phyloP scores from a whole-genome alignment of 2,888 invertebrate species.

The Stenodera caucasica region DNA sequence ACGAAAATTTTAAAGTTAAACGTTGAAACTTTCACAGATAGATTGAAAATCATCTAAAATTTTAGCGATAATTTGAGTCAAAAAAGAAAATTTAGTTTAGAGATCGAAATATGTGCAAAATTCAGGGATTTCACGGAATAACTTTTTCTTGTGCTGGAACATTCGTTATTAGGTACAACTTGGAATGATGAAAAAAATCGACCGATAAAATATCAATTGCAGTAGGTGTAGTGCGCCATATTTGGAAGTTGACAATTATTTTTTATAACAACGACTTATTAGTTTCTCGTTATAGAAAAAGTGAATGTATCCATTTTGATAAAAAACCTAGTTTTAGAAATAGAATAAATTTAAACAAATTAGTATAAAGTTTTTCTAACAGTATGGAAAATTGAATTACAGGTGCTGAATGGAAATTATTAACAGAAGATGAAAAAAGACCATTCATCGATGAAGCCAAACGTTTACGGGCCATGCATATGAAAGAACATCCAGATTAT shows the following conservation, averaged over 20 bases:
- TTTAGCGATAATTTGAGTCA: too few species aligned
- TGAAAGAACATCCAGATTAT: conserved; percentile 94
- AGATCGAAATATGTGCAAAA: too few species aligned
- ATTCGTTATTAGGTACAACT: too few species aligned
- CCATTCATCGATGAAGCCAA: conserved; percentile 99
- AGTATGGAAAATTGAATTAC: conserved; percentile 37
- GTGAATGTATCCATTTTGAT: not conserved
- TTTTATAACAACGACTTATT: not conserved
- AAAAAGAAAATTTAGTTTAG: too few species aligned
- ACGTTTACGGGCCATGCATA: conserved; percentile 88
- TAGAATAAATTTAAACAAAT: not conserved
- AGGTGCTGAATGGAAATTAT: conserved; percentile 95
- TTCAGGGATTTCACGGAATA: too few species aligned
- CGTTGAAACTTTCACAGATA: too few species aligned
- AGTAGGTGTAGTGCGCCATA: not conserved
- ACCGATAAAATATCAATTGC: too few species aligned
- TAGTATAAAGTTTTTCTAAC: not conserved
- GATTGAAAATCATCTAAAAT: too few species aligned
- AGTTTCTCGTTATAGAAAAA: not conserved
- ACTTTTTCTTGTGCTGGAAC: too few species aligned
- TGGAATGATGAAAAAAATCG: too few species aligned
- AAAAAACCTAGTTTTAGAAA: not conserved
- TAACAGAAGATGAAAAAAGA: conserved; percentile 92
- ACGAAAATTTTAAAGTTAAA: too few species aligned
- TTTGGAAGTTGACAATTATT: not conserved